phyloP scores from a whole-genome alignment of 1,140 invertebrate species.

The Macrobrachium rosenbergii region DNA sequence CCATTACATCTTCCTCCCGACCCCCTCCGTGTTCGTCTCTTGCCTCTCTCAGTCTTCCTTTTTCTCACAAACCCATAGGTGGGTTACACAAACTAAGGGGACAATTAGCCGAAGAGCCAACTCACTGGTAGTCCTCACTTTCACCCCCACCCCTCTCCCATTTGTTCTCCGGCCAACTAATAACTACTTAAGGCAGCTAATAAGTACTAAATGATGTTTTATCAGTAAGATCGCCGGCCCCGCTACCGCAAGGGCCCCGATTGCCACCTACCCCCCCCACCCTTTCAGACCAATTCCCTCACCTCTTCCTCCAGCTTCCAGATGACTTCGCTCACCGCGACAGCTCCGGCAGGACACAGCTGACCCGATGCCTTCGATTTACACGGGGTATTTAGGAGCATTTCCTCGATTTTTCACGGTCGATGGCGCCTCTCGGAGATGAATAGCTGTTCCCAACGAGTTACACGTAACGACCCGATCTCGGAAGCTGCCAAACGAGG shows the following conservation, averaged over 20 bases:
- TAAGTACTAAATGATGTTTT: conserved; percentile 55
- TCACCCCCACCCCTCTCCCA: neutral
- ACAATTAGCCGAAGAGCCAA: conserved; percentile 16
- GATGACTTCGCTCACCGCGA: neutral
- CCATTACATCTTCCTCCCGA: neutral
- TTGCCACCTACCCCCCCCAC: neutral
- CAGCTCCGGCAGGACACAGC: neutral
- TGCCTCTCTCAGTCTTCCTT: neutral
- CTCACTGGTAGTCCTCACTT: conserved; percentile 15
- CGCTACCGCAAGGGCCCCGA: too few species aligned
- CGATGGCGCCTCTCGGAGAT: too few species aligned
- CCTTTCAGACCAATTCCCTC: neutral
- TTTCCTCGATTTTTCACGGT: too few species aligned
- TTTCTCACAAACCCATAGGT: neutral
- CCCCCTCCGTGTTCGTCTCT: neutral
- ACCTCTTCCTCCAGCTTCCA: neutral
- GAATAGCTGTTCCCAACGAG: too few species aligned
- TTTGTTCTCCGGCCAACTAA: conserved; percentile 45
- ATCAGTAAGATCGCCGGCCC: conserved; percentile 21
- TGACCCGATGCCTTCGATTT: neutral
- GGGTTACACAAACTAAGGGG: neutral
- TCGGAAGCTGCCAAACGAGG: too few species aligned
- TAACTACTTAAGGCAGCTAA: conserved; percentile 53
- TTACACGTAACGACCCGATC: too few species aligned
- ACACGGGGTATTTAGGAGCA: too few species aligned